Evolutionary conservation across 2,113 vertebrate species (phyloP), one percentile per base, ranked within the genome.

Genomic region (Lophius piscatorius): DNA sequence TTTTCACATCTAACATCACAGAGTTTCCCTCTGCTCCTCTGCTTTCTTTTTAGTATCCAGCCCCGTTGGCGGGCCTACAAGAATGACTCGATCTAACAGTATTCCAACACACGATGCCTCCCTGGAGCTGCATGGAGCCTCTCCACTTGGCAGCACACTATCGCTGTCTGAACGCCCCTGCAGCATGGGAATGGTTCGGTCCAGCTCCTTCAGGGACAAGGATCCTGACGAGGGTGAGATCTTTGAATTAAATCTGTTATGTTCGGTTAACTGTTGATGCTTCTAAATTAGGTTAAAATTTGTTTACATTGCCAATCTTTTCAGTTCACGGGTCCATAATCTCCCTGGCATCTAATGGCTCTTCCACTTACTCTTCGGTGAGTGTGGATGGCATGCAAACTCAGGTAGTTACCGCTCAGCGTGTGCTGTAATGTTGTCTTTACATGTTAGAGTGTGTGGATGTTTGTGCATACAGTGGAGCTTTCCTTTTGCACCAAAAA

Each of bases 21-120:
- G 18, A 35, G 33, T 9, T 17, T 18, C 20, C 16, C 12, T 23
- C 5, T 2, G 9, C 17, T 20, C 20, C 38, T 39, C 9, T 45
- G 18, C 5, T 56, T 11, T 48, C 69, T 67, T 75, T 89, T 89
- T 89, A 92, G 94, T 94, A 52, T 92, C 94, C 77, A 94, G 92
- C 33, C 83, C 92, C 11, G 44, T 41, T 0, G 31, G 82, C 3
- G 85, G 93, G 68, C 73, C 94, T 72, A 94, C 95, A 0, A 92
- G 94, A 79, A 98, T 98, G 93, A 96, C 92, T 74, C 94, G 96
- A 52, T 98, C 96, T 85, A 98, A 97, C 93, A 98, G 96, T 91
- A 98, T 98, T 84, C 96, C 96, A 24, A 92, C 95, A 48, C 96
- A 96, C 4, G 96, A 98, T 42, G 91, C 94, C 70, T 92, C 94